Evolutionary conservation across 2,888 invertebrate genomes (phyloP), one percentile per base, ranked within the genome.

Genomic region (Idaea dimidiata): DNA sequence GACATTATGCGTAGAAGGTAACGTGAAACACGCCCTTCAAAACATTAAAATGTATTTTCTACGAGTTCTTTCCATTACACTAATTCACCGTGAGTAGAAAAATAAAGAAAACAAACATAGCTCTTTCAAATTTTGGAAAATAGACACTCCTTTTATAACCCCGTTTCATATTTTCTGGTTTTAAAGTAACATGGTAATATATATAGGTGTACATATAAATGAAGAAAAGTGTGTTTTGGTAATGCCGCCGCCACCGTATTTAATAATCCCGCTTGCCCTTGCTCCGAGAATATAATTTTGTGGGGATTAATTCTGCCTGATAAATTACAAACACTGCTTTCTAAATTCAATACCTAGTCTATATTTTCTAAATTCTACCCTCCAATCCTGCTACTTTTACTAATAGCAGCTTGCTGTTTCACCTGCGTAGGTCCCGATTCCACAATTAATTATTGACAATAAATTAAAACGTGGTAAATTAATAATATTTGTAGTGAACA

Each of bases 281-380:
- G 62, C 67, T 71, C 69, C 61, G 68, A 68, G 72, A 76, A 78
- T 75, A 80, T 78, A 80, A 77, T 81, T 79, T 81, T 73, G 58
- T 68, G 71, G 76, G 79, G 77, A 80, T 81, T 81, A 80, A 81
- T 79, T 79, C 75, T 74, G 64, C 72, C 68, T 61, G 71, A 78
- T 77, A 80, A 82, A 80, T 82, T 80, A 80, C 80, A 73, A 73
- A 71, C 63, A 63, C 72, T 69, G 74, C 80, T 79, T 79, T 67
- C 68, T 61, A 66, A 65, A 71, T 62, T 65, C 64, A 54, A 68
- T 66, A 68, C 67, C 66, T 61, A 14, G 43, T 14, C 14, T 14
- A 14, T 33, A 33, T 10, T 7, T 43, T 14, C 43, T 6, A 14
- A 6, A 8, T 0, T 10, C 8, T 8, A 32, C 10, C 6, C 32